These are phyloP conservation scores for Sphaeramia orbicularis DNA, from an alignment of 2,797 vertebrate species.

Conservation along the genomic window DNA sequence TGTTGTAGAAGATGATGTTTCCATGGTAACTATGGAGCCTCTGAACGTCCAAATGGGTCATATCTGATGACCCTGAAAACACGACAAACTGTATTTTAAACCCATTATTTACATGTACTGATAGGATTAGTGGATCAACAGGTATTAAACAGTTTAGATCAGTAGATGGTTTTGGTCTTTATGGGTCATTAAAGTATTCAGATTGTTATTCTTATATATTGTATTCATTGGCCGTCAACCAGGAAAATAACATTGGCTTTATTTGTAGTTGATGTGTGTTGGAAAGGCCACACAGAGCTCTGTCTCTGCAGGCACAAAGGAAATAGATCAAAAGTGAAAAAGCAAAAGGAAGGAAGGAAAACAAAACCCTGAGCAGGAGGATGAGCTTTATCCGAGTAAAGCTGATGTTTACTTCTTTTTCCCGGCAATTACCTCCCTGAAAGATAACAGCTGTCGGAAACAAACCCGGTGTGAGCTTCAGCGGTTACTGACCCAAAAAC, in stretches of 20 bases:
- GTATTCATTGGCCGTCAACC: neutral
- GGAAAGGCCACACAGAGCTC: neutral
- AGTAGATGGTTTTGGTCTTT: too few relatives aligned
- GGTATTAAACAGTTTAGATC: too few relatives aligned
- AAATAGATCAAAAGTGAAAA: neutral
- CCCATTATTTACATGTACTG: too few relatives aligned
- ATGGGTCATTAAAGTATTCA: too few relatives aligned
- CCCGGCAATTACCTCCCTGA: constrained; percentile 1
- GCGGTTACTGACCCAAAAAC: constrained; percentile 2
- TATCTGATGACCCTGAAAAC: too few relatives aligned
- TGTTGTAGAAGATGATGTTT: too few relatives aligned
- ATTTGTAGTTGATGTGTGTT: neutral
- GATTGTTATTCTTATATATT: too few relatives aligned
- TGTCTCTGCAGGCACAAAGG: neutral
- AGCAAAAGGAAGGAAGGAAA: neutral
- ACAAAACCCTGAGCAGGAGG: neutral
- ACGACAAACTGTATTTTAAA: too few relatives aligned
- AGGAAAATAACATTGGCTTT: neutral
- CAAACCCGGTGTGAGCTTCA: constrained; percentile 1
- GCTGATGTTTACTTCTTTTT: constrained; percentile 10
- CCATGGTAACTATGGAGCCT: too few relatives aligned
- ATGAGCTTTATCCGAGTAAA: neutral
- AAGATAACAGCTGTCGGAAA: neutral
- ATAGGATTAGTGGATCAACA: too few relatives aligned
- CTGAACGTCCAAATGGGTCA: too few relatives aligned